A percentile compares a stretch with the other conserved stretches of the same genome.
These are phyloP conservation scores for Rhinophrynus dorsalis DNA, from an alignment of 2,797 vertebrate genomes.

Conservation along the genomic window DNA sequence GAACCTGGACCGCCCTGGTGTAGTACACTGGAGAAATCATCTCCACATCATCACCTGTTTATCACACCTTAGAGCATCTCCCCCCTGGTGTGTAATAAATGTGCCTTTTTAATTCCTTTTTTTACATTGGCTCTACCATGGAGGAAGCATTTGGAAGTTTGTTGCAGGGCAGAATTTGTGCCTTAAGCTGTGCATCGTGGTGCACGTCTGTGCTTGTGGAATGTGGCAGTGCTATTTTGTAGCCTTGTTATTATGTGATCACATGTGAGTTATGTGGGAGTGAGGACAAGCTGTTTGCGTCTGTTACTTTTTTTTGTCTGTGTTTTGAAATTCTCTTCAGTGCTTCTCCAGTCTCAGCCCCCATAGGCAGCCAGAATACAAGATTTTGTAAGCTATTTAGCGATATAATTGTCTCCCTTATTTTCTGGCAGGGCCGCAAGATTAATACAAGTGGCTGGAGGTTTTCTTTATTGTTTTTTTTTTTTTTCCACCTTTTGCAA, in stretches of 20 bases:
- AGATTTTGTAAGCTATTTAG: background rate
- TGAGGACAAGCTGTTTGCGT: slow-evolving; percentile 13
- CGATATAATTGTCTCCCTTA: background rate
- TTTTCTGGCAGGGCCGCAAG: no score
- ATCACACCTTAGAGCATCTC: no score
- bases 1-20: no score
- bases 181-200: background rate
- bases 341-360: background rate
- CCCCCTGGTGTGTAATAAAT: no score
- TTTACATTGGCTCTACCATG: no score
- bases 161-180: background rate
- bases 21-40: no score
- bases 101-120: no score
- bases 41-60: no score
- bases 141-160: no score
- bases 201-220: background rate
- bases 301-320: background rate
- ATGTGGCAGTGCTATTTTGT: background rate
- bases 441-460: no score
- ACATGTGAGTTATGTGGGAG: slow-evolving; percentile 14
- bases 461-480: no score
- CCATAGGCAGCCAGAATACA: background rate
- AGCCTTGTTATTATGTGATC: background rate
- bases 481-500: no score
- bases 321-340: background rate